A percentile compares a stretch with the other conserved stretches of the same genome.
Conservation (phyloP, 2,888 invertebrate species). For the Sipha maydis region DNA sequence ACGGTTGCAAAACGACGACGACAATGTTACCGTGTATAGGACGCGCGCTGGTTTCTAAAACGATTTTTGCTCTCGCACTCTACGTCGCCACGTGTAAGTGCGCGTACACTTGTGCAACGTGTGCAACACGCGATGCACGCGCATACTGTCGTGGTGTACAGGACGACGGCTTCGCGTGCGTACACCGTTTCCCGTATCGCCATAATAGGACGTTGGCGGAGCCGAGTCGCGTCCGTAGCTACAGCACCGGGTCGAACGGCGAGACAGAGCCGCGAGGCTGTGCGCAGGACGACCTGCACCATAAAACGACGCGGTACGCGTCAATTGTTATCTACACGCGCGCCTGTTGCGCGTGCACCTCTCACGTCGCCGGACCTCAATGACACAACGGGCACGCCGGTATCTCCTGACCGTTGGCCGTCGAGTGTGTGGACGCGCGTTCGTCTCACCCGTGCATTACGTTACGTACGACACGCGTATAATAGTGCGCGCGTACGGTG, state of each 20-base stretch:
- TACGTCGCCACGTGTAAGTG: neutral
- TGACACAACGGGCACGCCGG: neutral
- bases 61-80: neutral
- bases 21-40: too few species aligned
- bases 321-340: too few species aligned
- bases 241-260: neutral
- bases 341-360: too few species aligned
- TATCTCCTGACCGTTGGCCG: neutral
- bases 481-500: neutral
- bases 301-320: too few species aligned
- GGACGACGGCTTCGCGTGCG: neutral
- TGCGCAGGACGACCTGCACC: neutral
- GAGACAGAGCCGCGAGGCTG: neutral
- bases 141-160: neutral
- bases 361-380: conserved; percentile 12
- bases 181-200: neutral
- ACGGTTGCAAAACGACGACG: neutral
- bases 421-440: too few species aligned
- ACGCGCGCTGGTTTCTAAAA: neutral
- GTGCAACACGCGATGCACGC: neutral
- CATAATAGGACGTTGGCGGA: conserved; percentile 32
- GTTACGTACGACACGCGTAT: too few species aligned
- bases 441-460: too few species aligned
- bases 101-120: neutral
- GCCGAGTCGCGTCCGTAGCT: neutral